Conservation (phyloP, 2,888 invertebrate genomes). For the Eucera pruinosa region DNA sequence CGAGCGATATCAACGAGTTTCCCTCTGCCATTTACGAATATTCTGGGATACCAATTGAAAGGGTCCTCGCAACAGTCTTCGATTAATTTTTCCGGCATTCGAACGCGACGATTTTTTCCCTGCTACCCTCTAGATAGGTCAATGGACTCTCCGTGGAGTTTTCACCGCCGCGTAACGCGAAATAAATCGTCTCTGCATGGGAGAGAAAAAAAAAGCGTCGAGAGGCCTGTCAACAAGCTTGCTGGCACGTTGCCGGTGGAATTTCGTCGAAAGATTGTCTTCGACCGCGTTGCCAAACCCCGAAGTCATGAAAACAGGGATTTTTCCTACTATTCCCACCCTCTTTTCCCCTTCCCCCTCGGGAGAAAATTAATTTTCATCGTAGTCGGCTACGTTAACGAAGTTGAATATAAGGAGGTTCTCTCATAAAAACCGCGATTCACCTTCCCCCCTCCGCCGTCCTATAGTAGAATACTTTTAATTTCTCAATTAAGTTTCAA, state of each 20-base stretch:
- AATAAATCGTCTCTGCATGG: conserved; percentile 45
- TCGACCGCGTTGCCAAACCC: conserved; percentile 49
- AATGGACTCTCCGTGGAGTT: conserved; percentile 10
- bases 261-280: conserved; percentile 58
- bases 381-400: neutral
- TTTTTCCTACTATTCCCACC: no score
- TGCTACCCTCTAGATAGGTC: neutral
- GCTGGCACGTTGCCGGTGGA: conserved; percentile 71
- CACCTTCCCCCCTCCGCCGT: no score
- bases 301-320: conserved; percentile 47
- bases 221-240: conserved; percentile 69
- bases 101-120: neutral
- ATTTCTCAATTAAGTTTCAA: no score
- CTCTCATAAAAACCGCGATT: neutral
- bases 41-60: neutral
- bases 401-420: conserved; percentile 11
- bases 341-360: neutral
- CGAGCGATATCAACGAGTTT: conserved; percentile 6
- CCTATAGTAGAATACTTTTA: no score
- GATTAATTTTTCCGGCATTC: conserved; percentile 8
- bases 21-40: neutral
- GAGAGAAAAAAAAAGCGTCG: conserved; percentile 24
- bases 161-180: conserved; percentile 28
- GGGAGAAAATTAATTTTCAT: conserved; percentile 41
- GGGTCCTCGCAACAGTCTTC: neutral